Base-by-base conservation (phyloP, 2,888 invertebrate species). In the Nemoura dubitans region DNA sequence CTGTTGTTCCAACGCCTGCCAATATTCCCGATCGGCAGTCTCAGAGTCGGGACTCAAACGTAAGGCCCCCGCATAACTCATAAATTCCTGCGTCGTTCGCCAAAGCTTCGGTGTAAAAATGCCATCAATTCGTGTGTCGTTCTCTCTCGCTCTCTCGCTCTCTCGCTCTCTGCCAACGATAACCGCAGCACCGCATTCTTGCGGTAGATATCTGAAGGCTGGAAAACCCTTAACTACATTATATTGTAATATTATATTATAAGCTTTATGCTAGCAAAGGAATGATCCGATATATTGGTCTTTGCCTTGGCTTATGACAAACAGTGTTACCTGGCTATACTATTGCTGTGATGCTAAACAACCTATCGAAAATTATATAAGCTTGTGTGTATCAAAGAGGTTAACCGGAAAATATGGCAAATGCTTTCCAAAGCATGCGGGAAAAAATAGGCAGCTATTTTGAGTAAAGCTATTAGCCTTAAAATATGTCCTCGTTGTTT, bases 241-340 rank as follows among this genome's bases (percentile, higher is more conserved):
- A 59, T 59, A 59, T 59, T 21, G 59, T 59, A 59, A 59, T 59
- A 59, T 59, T 81, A 81, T 29, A 81, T n/a, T n/a, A n/a, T 30
- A 81, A 81, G 30, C 84, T 59, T 26, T 28, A 29, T n/a, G n/a
- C n/a, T 29, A 27, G 28, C 81, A n/a, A 29, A 84, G 84, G 84
- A 84, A 84, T 84, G 26, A 84, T 59, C 76, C 84, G 59, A 84
- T 84, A 84, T 84, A 84, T 84, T 59, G 84, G 59, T 16, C 84
- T 59, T 59, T 84, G 27, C 21, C 3, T 26, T 29, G n/a, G 42
- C 84, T 59, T 43, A 76, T 84, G 76, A 59, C 84, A 27, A 30
- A n/a, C 2, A 21, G 16, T 3, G 36, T 36, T 36, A 36, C 36
- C 36, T 36, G 36, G 59, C 14, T 59, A 21, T 59, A 59, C 59